Conservation (phyloP, 2,113 vertebrate species). For the Bolborhynchus lineola region DNA sequence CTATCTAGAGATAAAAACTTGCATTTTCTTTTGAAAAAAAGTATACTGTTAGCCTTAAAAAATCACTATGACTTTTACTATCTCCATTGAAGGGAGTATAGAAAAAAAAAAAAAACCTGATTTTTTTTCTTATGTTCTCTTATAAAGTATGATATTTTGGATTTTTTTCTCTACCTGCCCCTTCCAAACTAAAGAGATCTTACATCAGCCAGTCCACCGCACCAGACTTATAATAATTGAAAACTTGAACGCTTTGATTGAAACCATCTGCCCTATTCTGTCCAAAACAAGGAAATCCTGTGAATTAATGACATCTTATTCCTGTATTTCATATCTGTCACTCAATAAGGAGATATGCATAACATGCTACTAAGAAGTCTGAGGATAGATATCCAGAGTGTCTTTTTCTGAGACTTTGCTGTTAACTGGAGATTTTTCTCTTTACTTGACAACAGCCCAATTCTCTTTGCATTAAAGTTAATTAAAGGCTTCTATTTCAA, state of each 20-base stretch:
- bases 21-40: neutral
- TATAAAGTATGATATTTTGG: neutral
- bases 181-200: neutral
- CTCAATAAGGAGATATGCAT: neutral
- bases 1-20: neutral
- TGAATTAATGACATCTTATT: neutral
- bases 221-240: neutral
- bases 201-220: neutral
- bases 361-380: neutral
- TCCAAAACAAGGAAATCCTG: neutral
- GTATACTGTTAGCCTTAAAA: neutral
- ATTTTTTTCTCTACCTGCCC: fast-evolving
- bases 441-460: neutral
- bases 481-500: neutral
- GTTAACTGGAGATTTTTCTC: neutral
- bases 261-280: neutral
- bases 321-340: neutral
- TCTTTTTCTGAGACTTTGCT: neutral
- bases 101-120: neutral
- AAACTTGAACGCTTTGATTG: neutral
- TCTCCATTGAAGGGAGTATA: neutral
- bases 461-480: neutral
- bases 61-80: neutral
- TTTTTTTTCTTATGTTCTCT: neutral
- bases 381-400: neutral